Conservation (phyloP, 2,113 vertebrate species). For the Gallinago jamesoni region DNA sequence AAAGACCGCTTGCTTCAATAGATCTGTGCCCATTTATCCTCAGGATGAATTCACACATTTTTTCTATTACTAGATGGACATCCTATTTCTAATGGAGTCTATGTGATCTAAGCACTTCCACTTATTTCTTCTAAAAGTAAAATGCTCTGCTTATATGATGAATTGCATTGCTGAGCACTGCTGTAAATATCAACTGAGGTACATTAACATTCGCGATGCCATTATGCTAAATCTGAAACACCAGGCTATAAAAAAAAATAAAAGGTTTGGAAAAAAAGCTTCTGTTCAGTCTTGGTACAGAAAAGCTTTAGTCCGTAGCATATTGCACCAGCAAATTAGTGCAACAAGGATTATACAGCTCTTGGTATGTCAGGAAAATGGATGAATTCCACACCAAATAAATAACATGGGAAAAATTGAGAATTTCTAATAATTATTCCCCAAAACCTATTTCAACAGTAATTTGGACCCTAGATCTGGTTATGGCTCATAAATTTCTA, state of each 20-base stretch:
- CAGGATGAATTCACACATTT: conserved; percentile 30
- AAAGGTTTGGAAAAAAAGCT: not conserved
- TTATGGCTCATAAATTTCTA: not conserved
- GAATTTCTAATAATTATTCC: not conserved
- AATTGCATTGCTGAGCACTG: not conserved
- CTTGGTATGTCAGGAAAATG: not conserved
- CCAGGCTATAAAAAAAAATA: not conserved
- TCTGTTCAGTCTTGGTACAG: not conserved
- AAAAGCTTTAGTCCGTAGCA: not conserved
- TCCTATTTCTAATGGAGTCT: not conserved
- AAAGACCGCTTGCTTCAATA: conserved; percentile 28
- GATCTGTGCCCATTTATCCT: conserved; percentile 13
- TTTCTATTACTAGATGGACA: conserved; percentile 12
- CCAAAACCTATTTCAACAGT: not conserved
- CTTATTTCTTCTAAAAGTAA: not conserved
- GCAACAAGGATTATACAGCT: not conserved
- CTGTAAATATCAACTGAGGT: not conserved
- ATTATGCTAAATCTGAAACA: not conserved
- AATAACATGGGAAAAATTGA: not conserved
- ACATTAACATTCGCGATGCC: not conserved
- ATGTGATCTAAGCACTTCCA: not conserved
- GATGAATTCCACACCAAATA: not conserved
- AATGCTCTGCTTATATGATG: not conserved
- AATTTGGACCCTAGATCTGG: not conserved
- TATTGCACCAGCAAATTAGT: not conserved